These are phyloP conservation scores for Perodicticus potto DNA, from an alignment of 2,797 vertebrate species.

Conservation along the genomic window DNA sequence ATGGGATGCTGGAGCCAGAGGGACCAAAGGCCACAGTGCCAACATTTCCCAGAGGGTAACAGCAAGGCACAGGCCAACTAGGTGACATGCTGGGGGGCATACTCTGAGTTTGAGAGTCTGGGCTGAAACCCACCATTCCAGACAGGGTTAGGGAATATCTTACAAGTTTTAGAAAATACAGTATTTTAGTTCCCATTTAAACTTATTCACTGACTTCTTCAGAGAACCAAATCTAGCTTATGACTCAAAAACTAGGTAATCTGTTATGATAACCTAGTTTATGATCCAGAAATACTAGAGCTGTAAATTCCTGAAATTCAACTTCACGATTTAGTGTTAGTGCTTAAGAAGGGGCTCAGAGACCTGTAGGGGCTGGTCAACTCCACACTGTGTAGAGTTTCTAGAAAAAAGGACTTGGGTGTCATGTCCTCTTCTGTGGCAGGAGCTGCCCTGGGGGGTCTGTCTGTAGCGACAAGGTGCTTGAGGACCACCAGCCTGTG, in stretches of 20 bases:
- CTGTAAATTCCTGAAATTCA: not conserved
- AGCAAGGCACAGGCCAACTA: not conserved
- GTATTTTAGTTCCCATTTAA: not conserved
- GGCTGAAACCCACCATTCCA: not conserved
- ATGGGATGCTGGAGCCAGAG: not conserved
- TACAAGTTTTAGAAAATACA: not conserved
- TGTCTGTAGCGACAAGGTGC: not conserved
- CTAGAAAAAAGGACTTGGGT: not conserved
- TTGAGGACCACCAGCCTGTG: not conserved
- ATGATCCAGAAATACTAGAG: not conserved
- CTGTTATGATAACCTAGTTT: not conserved
- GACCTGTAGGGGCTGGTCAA: not conserved
- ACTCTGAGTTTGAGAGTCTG: too few species aligned
- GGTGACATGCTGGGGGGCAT: not conserved
- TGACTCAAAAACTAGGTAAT: slow-evolving; percentile 20
- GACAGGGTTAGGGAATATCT: not conserved
- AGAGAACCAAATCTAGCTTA: not conserved
- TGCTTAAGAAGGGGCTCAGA: too few species aligned
- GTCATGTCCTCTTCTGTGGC: not conserved
- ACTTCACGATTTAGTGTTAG: not conserved
- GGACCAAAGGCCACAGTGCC: not conserved
- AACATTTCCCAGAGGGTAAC: not conserved
- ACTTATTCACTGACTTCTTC: slow-evolving; percentile 19
- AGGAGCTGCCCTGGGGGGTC: not conserved
- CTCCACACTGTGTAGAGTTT: not conserved